Conservation (phyloP, 1,140 invertebrate genomes). For the Drosophila mayri region DNA sequence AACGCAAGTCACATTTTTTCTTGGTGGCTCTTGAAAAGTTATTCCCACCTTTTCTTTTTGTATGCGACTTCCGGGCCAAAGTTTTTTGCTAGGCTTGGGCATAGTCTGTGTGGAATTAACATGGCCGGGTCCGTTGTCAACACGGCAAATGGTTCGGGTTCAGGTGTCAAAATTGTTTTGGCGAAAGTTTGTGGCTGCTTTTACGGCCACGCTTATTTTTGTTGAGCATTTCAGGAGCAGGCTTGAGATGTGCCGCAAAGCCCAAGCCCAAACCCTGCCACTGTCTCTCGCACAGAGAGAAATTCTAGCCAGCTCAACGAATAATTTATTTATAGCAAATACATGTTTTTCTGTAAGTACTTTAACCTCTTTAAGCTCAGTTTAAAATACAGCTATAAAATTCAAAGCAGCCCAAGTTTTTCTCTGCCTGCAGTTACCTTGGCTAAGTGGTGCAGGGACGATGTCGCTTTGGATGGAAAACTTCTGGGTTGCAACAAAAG, state of each 20-base stretch:
- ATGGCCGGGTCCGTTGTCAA: conserved; percentile 71
- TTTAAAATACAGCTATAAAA: no score
- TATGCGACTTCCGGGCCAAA: conserved; percentile 16
- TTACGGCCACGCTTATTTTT: conserved; percentile 69
- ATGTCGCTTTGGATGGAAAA: conserved; percentile 56
- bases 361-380: background rate
- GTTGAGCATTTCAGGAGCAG: conserved; percentile 63
- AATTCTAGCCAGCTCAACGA: background rate
- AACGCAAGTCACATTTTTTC: conserved; percentile 1
- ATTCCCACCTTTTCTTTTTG: conserved; percentile 13
- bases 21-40: conserved; percentile 18
- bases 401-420: background rate
- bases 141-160: conserved; percentile 66
- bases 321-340: no score
- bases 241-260: conserved; percentile 43
- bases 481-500: conserved; percentile 62
- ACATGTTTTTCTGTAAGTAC: no score
- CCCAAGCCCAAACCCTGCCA: background rate
- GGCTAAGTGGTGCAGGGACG: conserved; percentile 56
- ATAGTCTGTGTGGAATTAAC: conserved; percentile 61
- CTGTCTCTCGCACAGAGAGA: background rate
- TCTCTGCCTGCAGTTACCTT: conserved; percentile 4
- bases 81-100: conserved; percentile 26
- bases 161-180: conserved; percentile 78
- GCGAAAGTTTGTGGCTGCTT: conserved; percentile 73